These are phyloP conservation scores for Tarsius wallacei DNA, from an alignment of 2,797 vertebrate species.

Conservation along the genomic window DNA sequence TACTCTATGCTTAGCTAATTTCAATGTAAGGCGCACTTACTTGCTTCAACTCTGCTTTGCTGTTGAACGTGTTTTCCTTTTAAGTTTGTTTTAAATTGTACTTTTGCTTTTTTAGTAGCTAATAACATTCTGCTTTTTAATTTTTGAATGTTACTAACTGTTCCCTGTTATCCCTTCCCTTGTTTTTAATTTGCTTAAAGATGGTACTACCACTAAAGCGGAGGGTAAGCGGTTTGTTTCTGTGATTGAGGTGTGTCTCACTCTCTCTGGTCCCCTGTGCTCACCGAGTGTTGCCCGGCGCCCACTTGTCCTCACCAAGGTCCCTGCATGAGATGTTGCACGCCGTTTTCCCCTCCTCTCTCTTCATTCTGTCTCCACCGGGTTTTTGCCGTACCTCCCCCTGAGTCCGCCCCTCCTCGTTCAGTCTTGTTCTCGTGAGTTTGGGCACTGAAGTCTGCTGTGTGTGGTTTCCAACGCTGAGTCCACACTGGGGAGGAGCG, in stretches of 20 bases:
- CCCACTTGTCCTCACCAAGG: constrained; percentile 91
- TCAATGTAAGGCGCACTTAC: not conserved
- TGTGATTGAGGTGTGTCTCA: constrained; percentile 91
- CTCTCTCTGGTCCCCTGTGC: constrained; percentile 88
- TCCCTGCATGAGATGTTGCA: constrained; percentile 97
- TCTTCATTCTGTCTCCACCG: constrained; percentile 86
- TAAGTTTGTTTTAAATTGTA: constrained; percentile 83
- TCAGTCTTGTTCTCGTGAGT: constrained; percentile 55
- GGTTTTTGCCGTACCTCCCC: constrained; percentile 78
- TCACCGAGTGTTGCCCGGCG: constrained; percentile 88
- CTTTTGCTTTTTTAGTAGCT: constrained; percentile 87
- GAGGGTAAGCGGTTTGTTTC: constrained; percentile 97
- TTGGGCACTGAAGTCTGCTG: constrained; percentile 41
- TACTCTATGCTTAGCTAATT: constrained; percentile 34
- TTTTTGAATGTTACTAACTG: constrained; percentile 90
- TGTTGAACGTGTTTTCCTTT: constrained; percentile 78
- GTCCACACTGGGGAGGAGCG: constrained; percentile 67
- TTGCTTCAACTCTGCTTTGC: constrained; percentile 82
- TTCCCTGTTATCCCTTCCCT: constrained; percentile 93
- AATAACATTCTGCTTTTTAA: constrained; percentile 88
- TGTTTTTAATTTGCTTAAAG: constrained; percentile 96
- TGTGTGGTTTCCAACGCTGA: not conserved
- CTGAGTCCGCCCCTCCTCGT: constrained; percentile 63
- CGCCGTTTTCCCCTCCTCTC: constrained; percentile 84
- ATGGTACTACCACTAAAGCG: constrained; percentile 97